Evolutionary conservation across 2,797 vertebrate genomes (phyloP), one percentile per base, ranked within the genome.

Genomic region (Hafferia zeledoni): DNA sequence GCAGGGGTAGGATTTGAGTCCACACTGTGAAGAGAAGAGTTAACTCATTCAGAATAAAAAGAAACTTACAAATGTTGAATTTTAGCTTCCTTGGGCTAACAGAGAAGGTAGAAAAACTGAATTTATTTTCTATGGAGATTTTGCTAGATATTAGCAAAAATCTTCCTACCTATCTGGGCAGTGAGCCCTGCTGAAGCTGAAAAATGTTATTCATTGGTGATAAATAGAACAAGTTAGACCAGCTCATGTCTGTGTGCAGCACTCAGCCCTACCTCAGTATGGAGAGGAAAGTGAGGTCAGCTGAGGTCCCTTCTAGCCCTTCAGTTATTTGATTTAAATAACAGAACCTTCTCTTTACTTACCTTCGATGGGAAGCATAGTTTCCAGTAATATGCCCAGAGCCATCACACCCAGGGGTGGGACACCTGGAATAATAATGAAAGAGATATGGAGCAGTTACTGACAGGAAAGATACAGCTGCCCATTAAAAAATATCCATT

Each of bases 371-470:
- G 96, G 99, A 99, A 94, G 99, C 99, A 74, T 99, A 99, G 98
- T 99, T 99, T 98, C 99, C 99, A 85, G 99, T 99, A 97, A 99
- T 99, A 98, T 99, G 99, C 97, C 99, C 99, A 95, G 99, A 99
- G 97, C 99, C 99, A 81, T 99, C 99, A 96, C 99, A 99, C 95
- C 99, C 99, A 96, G 99, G 99, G 57, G 99, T 99, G 94, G 99
- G 99, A 98, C 99, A 99, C 98, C 99, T 99, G 97, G 97, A 98
- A 98, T 97, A 93, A 76, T 47, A 93, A 90, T 83, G 95, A 97
- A 98, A 96, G 82, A 68, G 67, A 98, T 74, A 93, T 1, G 19
- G 68, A 89, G 37, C 31, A 39, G 74, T 96, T 93, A 96, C 59
- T 72, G 57, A 57, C 49, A 89, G 28, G 47, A 87, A 95, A 91